Evolutionary conservation across 2,797 vertebrate genomes (phyloP), one percentile per base, ranked within the genome.

Genomic region (Phoeniculus purpureus): DNA sequence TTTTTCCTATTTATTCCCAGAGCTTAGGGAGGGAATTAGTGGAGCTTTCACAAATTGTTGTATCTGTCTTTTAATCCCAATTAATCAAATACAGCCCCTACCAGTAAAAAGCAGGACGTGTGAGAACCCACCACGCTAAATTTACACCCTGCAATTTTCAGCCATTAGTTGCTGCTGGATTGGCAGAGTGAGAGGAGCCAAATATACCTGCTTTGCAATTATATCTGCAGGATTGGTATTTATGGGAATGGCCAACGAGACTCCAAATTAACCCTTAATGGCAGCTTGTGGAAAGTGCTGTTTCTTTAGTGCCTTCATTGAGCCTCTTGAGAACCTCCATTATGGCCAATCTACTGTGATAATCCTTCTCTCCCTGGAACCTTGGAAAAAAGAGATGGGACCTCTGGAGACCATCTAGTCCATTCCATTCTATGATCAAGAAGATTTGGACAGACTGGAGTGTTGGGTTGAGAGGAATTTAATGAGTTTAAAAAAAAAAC

Each of bases 121-220:
- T 85, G 81, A 92, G 70, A 14, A 94, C 83, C 92, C 86, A 87
- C 92, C 89, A 29, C 54, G 71, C 87, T 97, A 96, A 96, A 96
- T 94, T 96, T 96, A 96, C 89, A 96, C 93, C 89, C 87, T 95
- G 88, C 95, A 96, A 95, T 97, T 97, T 97, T 94, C 90, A 83
- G 85, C 83, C 40, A 11, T 95, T 85, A 78, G 50, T 83, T 96
- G 94, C 79, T 7, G 18, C 89, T 50, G 47, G 86, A 93, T 83
- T 55, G 83, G 56, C 67, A 48, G 89, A 91, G 81, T 59, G 65
- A 87, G 83, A 84, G 50, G 54, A 95, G 88, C 85, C 87, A 78
- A 89, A 90, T 62, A 90, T 91, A 96, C 95, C 93, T 96, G 93
- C 85, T 94, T 96, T 90, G 89, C 96, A 96, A 66, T 97, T 97